phyloP scores from a whole-genome alignment of 2,113 vertebrate genomes.

The Petrocephalus microphthalmus region DNA sequence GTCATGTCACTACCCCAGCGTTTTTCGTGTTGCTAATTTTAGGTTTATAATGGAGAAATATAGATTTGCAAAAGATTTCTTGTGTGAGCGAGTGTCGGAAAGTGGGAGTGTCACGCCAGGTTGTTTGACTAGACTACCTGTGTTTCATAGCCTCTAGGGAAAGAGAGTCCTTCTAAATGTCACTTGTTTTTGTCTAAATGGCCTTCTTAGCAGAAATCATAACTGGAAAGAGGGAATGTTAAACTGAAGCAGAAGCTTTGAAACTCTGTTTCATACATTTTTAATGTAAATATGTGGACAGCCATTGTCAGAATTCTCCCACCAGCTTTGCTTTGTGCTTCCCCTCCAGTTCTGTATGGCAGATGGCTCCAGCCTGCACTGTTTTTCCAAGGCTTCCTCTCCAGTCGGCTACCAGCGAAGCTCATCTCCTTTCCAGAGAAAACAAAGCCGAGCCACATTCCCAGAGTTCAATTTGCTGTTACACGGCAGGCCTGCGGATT shows the following conservation, averaged over 20 bases:
- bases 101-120: too few species aligned
- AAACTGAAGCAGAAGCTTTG: slow-evolving; percentile 27
- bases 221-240: slow-evolving; percentile 27
- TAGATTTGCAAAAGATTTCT: too few species aligned
- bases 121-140: not conserved
- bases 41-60: too few species aligned
- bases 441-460: slow-evolving; percentile 72
- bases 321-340: slow-evolving; percentile 25
- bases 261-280: slow-evolving; percentile 23
- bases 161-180: slow-evolving; percentile 19
- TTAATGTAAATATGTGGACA: slow-evolving; percentile 14
- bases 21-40: too few species aligned
- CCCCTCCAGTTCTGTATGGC: slow-evolving; percentile 26
- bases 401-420: slow-evolving; percentile 64
- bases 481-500: slow-evolving; percentile 66
- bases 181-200: slow-evolving; percentile 20
- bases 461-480: slow-evolving; percentile 74
- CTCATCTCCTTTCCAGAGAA: slow-evolving; percentile 72
- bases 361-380: slow-evolving; percentile 39
- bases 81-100: too few species aligned
- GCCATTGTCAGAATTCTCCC: not conserved
- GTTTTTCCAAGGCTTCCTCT: slow-evolving; percentile 52
- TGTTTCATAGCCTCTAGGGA: slow-evolving; percentile 12
- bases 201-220: slow-evolving; percentile 18
- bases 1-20: too few species aligned